Evolutionary conservation across 1,140 invertebrate genomes (phyloP).

Genomic region (Neuroterus valhalla): DNA sequence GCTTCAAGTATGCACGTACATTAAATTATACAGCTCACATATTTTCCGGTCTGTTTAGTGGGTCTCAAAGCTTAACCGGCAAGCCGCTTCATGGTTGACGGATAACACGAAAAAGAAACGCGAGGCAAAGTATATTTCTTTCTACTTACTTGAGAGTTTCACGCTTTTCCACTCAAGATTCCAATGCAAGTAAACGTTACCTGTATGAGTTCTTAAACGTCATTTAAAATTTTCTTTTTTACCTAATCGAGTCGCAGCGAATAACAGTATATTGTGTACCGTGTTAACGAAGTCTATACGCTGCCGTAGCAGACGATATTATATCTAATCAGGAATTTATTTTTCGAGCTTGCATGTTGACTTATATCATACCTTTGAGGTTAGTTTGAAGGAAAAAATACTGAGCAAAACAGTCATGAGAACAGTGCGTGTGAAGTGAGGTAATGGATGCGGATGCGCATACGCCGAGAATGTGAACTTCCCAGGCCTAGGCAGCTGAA

Average conservation of each 20-base stretch:
- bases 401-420: no score
- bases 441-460: no score
- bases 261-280: no score
- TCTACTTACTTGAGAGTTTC: neutral
- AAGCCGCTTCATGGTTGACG: constrained; percentile 59
- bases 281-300: no score
- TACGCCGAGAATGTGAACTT: no score
- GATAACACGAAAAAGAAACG: constrained; percentile 65
- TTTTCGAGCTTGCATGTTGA: no score
- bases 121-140: constrained; percentile 48
- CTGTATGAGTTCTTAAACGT: neutral
- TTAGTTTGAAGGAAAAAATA: no score
- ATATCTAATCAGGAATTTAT: no score
- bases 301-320: no score
- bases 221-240: neutral
- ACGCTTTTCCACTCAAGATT: constrained; percentile 1
- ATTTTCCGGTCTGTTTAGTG: constrained; percentile 75
- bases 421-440: no score
- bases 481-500: no score
- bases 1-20: constrained; percentile 58
- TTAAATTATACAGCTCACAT: constrained; percentile 74
- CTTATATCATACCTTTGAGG: no score
- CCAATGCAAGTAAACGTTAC: neutral
- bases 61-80: constrained; percentile 72
- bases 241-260: neutral